These are phyloP conservation scores for Anoplophora glabripennis DNA, from an alignment of 1,140 invertebrate genomes.

Conservation along the genomic window DNA sequence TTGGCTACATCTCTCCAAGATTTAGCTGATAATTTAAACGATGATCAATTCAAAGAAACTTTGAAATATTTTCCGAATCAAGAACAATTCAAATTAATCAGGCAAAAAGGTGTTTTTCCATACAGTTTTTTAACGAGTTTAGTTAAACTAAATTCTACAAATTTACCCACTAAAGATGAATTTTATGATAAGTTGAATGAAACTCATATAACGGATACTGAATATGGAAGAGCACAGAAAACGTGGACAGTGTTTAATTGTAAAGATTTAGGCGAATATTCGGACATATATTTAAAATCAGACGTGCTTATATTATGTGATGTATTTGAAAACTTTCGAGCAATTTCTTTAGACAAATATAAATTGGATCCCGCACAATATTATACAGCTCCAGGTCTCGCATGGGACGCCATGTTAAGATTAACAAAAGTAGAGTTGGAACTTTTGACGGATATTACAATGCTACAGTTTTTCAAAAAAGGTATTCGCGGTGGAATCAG, in stretches of 20 bases:
- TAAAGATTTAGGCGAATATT: too few relatives aligned
- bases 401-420: conserved; percentile 47
- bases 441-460: conserved; percentile 49
- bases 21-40: conserved; percentile 8
- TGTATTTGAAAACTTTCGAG: conserved; percentile 51
- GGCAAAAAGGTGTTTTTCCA: conserved; percentile 40
- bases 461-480: conserved; percentile 44
- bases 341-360: conserved; percentile 39
- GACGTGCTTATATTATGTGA: conserved; percentile 50
- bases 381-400: conserved; percentile 42
- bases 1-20: conserved; percentile 28
- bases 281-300: conserved; percentile 49
- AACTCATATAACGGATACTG: conserved; percentile 36
- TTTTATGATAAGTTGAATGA: conserved; percentile 45
- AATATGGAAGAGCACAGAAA: conserved; percentile 47
- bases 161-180: conserved; percentile 33
- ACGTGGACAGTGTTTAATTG: too few relatives aligned
- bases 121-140: conserved; percentile 38
- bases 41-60: conserved; percentile 4
- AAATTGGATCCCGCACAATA: conserved; percentile 46
- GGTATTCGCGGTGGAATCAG: conserved; percentile 46
- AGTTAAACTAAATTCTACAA: conserved; percentile 37
- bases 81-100: conserved; percentile 39
- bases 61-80: conserved; percentile 34
- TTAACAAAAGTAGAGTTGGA: too few relatives aligned